Evolutionary conservation across 2,113 vertebrate species (phyloP).

Genomic region (Eurystomus gularis): DNA sequence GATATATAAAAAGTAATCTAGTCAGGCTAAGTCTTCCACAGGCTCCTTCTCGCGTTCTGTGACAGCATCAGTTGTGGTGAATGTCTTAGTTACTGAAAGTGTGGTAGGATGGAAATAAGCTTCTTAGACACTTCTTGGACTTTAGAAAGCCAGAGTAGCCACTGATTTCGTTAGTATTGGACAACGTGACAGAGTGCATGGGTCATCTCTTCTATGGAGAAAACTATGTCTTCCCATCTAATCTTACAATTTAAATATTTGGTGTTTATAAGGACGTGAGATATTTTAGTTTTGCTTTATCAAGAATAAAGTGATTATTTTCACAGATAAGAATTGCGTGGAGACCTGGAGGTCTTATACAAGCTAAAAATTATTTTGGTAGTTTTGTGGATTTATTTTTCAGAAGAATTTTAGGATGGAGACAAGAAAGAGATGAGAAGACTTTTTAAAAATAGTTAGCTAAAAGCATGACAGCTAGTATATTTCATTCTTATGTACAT

Average conservation of each 20-base stretch:
- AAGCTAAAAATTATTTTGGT: neutral
- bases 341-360: neutral
- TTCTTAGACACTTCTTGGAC: neutral
- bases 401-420: neutral
- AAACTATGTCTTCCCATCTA: neutral
- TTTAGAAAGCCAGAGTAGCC: neutral
- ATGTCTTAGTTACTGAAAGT: neutral
- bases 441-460: neutral
- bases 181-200: neutral
- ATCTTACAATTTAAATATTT: neutral
- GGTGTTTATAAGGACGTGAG: neutral
- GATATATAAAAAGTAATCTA: neutral
- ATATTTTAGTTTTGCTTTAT: neutral
- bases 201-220: neutral
- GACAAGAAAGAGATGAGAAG: neutral
- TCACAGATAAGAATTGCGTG: neutral
- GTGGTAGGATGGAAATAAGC: neutral
- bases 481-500: neutral
- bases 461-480: neutral
- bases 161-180: neutral
- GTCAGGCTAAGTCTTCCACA: neutral
- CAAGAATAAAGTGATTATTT: neutral
- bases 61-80: neutral
- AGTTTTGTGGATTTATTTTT: neutral
- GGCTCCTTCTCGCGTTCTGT: neutral